Evolutionary conservation across 2,797 vertebrate genomes (phyloP).

Genomic region (Eurystomus glaucurus): DNA sequence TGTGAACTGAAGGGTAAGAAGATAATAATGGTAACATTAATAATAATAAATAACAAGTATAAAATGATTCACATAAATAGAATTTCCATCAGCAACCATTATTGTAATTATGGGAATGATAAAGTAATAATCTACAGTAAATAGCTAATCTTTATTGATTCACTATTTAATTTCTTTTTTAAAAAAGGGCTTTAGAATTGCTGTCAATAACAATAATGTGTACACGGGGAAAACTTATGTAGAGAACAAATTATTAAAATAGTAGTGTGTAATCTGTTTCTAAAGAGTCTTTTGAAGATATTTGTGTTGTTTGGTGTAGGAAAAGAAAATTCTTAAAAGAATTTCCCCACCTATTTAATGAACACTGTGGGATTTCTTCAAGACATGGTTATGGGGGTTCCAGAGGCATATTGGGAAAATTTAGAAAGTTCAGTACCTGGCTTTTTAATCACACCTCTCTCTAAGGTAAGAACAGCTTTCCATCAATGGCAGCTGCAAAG

Average conservation of each 20-base stretch:
- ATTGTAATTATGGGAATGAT: slow-evolving; percentile 89
- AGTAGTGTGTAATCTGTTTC: slow-evolving; percentile 52
- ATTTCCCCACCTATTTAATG: slow-evolving; percentile 7
- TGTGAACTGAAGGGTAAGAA: slow-evolving; percentile 87
- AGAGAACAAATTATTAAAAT: slow-evolving; percentile 34
- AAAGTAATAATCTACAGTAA: slow-evolving; percentile 92
- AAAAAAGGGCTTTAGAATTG: slow-evolving; percentile 76
- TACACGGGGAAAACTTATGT: slow-evolving; percentile 39
- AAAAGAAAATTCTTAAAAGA: slow-evolving; percentile 64
- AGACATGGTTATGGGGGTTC: slow-evolving; percentile 34
- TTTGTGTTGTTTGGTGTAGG: slow-evolving; percentile 53
- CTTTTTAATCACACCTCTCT: slow-evolving; percentile 67
- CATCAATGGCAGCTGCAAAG: slow-evolving; percentile 69
- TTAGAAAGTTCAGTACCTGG: slow-evolving; percentile 34
- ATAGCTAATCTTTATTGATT: slow-evolving; percentile 93
- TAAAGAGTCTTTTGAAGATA: slow-evolving; percentile 66
- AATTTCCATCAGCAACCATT: slow-evolving; percentile 89
- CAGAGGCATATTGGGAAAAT: slow-evolving; percentile 55
- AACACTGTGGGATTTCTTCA: slow-evolving; percentile 60
- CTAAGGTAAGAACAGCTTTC: slow-evolving; percentile 64
- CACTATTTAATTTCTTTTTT: slow-evolving; percentile 82
- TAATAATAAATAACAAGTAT: slow-evolving; percentile 93
- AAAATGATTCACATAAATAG: slow-evolving; percentile 93
- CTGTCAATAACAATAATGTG: slow-evolving; percentile 84
- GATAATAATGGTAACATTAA: slow-evolving; percentile 87